These are phyloP conservation scores for Nothura maculosa DNA, from an alignment of 2,797 vertebrate genomes.

Conservation along the genomic window DNA sequence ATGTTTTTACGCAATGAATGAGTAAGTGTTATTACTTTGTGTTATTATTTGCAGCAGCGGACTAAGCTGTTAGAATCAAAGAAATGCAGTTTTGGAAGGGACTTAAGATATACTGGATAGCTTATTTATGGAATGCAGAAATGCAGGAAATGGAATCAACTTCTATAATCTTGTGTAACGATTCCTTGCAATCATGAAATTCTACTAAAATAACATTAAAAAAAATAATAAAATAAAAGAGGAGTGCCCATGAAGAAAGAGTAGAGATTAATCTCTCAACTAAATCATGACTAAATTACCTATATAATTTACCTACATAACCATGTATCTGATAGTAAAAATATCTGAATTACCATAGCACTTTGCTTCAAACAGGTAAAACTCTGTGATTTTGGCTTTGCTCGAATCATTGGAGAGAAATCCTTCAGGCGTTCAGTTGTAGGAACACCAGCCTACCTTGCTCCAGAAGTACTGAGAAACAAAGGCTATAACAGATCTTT, in stretches of 20 bases:
- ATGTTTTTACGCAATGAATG: not conserved
- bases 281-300: not conserved
- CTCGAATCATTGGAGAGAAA: constrained; percentile 96
- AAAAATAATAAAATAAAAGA: not conserved
- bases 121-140: not conserved
- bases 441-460: constrained; percentile 95
- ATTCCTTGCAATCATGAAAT: not conserved
- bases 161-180: not conserved
- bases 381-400: constrained; percentile 97
- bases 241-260: not conserved
- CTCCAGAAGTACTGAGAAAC: constrained; percentile 95
- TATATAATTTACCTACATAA: not conserved
- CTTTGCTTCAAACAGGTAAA: constrained; percentile 88
- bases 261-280: not conserved
- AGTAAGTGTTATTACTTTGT: not conserved
- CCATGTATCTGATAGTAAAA: not conserved
- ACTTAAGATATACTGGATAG: not conserved
- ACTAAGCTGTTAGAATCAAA: not conserved
- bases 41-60: not conserved
- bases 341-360: not conserved
- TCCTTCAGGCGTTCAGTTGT: constrained; percentile 96
- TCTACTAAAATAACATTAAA: not conserved
- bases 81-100: too few species aligned
- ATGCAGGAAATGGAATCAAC: not conserved
- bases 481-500: constrained; percentile 97